Evolutionary conservation across 2,113 vertebrate species (phyloP).

Genomic region (Oxyura jamaicensis): DNA sequence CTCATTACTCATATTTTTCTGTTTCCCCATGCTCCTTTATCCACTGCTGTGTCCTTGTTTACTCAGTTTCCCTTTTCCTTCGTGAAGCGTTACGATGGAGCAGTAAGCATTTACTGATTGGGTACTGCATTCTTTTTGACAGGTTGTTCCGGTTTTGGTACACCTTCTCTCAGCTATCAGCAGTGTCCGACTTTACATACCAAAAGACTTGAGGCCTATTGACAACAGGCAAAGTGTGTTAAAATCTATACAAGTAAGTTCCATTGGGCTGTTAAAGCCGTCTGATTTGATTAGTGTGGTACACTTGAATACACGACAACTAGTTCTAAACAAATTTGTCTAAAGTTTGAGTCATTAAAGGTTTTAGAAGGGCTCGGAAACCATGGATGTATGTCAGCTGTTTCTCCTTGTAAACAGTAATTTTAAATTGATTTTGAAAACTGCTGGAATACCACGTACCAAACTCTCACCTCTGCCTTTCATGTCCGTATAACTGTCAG

Average conservation of each 20-base stretch:
- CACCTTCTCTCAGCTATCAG: constrained; percentile 93
- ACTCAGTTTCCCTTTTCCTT: not conserved
- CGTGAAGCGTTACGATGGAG: not conserved
- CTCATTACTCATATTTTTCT: not conserved
- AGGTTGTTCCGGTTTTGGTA: constrained; percentile 96
- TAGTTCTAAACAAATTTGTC: not conserved
- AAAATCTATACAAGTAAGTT: constrained; percentile 91
- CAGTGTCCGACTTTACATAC: constrained; percentile 95
- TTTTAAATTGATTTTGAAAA: not conserved
- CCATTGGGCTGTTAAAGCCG: not conserved
- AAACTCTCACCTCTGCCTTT: not conserved
- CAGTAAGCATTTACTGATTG: not conserved
- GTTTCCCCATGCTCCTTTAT: not conserved
- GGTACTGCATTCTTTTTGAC: not conserved
- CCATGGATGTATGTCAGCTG: rapidly evolving
- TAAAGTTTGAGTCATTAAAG: not conserved
- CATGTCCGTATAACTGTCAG: not conserved
- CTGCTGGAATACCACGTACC: not conserved
- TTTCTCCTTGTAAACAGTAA: not conserved
- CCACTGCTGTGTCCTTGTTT: not conserved
- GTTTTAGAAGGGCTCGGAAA: not conserved
- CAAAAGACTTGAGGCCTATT: constrained; percentile 90
- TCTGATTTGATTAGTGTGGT: not conserved
- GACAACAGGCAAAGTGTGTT: constrained; percentile 96
- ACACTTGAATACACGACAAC: not conserved